Evolutionary conservation across 1,140 invertebrate genomes (phyloP), one percentile per base, ranked within the genome.

Genomic region (Orius insidiosus): DNA sequence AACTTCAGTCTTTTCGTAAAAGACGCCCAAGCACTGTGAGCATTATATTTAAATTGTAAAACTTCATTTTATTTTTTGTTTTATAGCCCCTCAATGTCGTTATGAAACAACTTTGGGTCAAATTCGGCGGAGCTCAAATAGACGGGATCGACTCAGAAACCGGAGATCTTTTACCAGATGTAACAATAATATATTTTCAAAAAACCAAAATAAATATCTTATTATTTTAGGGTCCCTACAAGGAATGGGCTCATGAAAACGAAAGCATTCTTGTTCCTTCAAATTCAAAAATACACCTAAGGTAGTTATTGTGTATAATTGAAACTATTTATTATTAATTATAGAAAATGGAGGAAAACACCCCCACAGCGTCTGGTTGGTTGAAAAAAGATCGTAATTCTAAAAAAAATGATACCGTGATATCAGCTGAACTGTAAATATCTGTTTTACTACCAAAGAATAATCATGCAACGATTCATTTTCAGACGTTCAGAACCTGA

Each of bases 51-150:
- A 36, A 36, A 11, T 4, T 4, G 9, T 36, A 3, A 36, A 36
- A 15, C 9, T 4, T 15, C 14, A 11, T 15, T 5, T 36, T 10
- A 36, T 46, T 34, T 8, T 46, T 36, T 41, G 33, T 44, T 46
- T 66, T 65, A 46, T 39, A 70, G 67, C 70, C 71, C 7, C 49
- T 72, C 5, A 66, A 16, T 32, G 47, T 49, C 3, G 37, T 49
- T 15, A 49, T 44, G 35, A 49, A 49, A 33, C 47, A 49, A 34
- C 10, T 44, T 13, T 44, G 32, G 47, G 41, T 38, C 5, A 49
- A 49, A 45, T 49, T 45, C 33, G 47, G 41, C 13, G 47, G 47
- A 9, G 47, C 19, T 15, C 7, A 44, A 45, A 42, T 49, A 13
- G 47, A 49, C 5, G 47, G 47, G 2, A 49, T 49, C 9, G 34